Evolutionary conservation across 2,888 invertebrate species (phyloP).

Genomic region (Phyllotreta cruciferae): DNA sequence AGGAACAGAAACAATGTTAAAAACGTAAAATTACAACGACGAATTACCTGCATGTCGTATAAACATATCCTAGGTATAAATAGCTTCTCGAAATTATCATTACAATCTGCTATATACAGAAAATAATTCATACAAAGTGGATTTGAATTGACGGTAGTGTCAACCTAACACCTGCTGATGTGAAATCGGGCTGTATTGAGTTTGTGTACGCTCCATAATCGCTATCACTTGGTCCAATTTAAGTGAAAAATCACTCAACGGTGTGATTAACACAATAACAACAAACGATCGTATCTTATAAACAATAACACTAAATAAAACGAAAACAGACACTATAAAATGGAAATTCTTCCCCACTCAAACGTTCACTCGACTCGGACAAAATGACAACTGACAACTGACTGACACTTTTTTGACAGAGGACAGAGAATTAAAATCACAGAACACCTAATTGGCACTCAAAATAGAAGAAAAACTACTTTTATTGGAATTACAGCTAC

Average conservation of each 20-base stretch:
- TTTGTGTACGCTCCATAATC: conserved; percentile 42
- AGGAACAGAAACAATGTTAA: conserved; percentile 4
- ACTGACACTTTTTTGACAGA: conserved; percentile 16
- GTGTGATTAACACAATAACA: conserved; percentile 39
- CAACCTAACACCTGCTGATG: conserved; percentile 60
- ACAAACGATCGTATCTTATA: conserved; percentile 34
- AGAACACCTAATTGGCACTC: too few species aligned
- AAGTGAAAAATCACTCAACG: conserved; percentile 37
- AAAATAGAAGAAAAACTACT: too few species aligned
- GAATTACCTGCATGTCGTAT: conserved; percentile 62
- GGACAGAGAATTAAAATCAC: neutral
- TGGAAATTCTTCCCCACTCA: conserved; percentile 26
- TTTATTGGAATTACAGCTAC: too few species aligned
- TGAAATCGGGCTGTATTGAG: conserved; percentile 50
- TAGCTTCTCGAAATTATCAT: conserved; percentile 58
- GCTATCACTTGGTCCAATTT: conserved; percentile 41
- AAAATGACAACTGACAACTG: conserved; percentile 23
- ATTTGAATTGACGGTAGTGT: conserved; percentile 43
- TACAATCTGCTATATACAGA: conserved; percentile 54
- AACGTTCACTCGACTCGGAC: conserved; percentile 13
- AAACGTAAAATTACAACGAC: conserved; percentile 12
- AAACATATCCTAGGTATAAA: conserved; percentile 52
- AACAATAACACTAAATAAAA: conserved; percentile 30
- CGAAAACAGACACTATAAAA: conserved; percentile 30
- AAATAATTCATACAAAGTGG: conserved; percentile 35